A percentile compares a stretch with the other conserved stretches of the same genome.
phyloP scores from a whole-genome alignment of 2,797 vertebrate genomes.

The Crenuchus spilurus region DNA sequence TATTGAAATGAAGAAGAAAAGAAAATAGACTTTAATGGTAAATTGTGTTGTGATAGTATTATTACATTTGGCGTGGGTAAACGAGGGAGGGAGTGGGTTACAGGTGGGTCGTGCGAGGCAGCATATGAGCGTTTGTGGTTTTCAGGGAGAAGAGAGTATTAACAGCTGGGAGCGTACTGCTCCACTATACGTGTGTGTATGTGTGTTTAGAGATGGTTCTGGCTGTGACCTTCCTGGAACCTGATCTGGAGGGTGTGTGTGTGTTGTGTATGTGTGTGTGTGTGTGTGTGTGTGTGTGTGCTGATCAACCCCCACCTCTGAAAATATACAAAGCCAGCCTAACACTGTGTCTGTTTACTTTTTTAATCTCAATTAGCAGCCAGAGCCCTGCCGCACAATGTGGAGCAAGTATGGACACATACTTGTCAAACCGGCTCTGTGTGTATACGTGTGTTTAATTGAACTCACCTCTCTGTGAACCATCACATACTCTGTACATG shows the following conservation, averaged over 20 bases:
- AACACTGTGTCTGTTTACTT: conserved; percentile 79
- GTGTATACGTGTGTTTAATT: conserved; percentile 65
- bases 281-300: conserved; percentile 22
- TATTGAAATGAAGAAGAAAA: conserved; percentile 32
- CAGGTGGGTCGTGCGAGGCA: conserved; percentile 54
- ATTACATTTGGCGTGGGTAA: conserved; percentile 41
- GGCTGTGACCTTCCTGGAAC: conserved; percentile 58
- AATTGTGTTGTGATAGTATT: conserved; percentile 25
- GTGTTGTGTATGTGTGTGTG: conserved; percentile 21
- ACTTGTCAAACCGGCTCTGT: conserved; percentile 80
- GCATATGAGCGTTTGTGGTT: background rate
- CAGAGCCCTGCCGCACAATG: conserved; percentile 75
- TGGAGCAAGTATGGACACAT: conserved; percentile 76
- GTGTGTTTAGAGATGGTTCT: conserved; percentile 44
- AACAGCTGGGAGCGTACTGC: conserved; percentile 22
- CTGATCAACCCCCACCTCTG: conserved; percentile 52
- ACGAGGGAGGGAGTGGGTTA: conserved; percentile 51
- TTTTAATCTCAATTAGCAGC: conserved; percentile 81
- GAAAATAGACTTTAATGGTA: conserved; percentile 2
- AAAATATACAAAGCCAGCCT: conserved; percentile 72
- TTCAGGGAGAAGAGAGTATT: conserved; percentile 26
- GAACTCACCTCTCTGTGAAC: conserved; percentile 60
- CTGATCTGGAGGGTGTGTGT: conserved; percentile 43
- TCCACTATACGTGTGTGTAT: conserved; percentile 32
- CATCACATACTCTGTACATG: conserved; percentile 63